Evolutionary conservation across 2,113 vertebrate genomes (phyloP), one percentile per base, ranked within the genome.

Genomic region (Cyprinus carpio): DNA sequence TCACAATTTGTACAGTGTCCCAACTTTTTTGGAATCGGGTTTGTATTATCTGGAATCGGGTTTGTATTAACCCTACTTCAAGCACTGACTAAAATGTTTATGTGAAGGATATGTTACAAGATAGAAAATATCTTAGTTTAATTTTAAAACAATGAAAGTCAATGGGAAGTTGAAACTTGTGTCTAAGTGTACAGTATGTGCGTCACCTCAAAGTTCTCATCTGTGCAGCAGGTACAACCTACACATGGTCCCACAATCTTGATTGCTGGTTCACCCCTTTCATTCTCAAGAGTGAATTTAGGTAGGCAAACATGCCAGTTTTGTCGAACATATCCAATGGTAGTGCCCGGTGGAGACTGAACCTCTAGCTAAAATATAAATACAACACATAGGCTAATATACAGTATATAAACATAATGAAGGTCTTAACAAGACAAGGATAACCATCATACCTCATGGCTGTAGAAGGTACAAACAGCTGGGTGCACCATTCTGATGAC

Each of bases 171-270:
- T 18, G 1, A 54, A 54, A 54, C 51, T 54, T 54, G 43, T 43
- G 40, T 43, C 8, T 43, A 2, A 1, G 8, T 46, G 10, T 46
- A n/a, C n/a, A n/a, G n/a, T n/a, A 12, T 46, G 10, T 46, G 43
- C 43, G 12, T 46, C 83, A 96, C 96, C 94, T 96, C 92, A 91
- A 97, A 97, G 80, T 96, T 64, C 80, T 95, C 0, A 43, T 96
- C 94, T 13, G 85, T 31, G 69, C 91, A 95, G 83, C 95, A 97
- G 13, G 91, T 91, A 65, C 94, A 96, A 25, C 83, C n/a, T 58
- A 96, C 0, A 85, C 88, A 96, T 0, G 96, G 95, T 2, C 96
- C 95, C 27, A 0, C 4, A 51, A 97, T 91, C 93, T 92, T 96
- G 27, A 97, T 87, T 6, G 95, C 51, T 31, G 94, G 91, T 2